phyloP scores from a whole-genome alignment of 2,113 vertebrate genomes.

The Casuarius casuarius region DNA sequence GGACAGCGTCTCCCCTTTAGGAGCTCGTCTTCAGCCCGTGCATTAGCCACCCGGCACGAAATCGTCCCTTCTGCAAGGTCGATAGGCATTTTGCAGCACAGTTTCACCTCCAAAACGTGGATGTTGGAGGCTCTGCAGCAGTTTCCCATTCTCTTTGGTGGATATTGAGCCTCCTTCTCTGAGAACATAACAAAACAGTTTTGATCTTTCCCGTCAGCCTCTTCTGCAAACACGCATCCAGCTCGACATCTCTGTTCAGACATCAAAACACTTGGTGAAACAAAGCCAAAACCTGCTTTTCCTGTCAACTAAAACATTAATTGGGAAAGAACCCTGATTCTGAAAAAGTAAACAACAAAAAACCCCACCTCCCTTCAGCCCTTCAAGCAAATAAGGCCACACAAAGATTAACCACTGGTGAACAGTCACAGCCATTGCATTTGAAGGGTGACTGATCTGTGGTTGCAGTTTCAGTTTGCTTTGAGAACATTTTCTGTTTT shows the following conservation, averaged over 20 bases:
- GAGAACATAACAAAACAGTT: slow-evolving; percentile 46
- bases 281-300: slow-evolving; percentile 67
- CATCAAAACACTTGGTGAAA: slow-evolving; percentile 62
- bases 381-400: background rate
- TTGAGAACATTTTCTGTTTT: background rate
- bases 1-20: background rate
- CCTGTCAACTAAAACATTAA: slow-evolving; percentile 66
- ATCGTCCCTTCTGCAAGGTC: background rate
- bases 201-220: slow-evolving; percentile 46
- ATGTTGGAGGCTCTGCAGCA: background rate
- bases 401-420: background rate
- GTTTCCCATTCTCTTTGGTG: background rate
- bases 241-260: slow-evolving; percentile 7
- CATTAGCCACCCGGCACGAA: background rate
- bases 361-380: background rate
- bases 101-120: background rate
- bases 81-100: background rate
- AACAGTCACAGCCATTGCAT: background rate
- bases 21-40: background rate
- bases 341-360: background rate
- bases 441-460: background rate
- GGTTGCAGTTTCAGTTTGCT: background rate
- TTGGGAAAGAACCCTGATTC: slow-evolving; percentile 36
- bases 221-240: slow-evolving; percentile 45
- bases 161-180: slow-evolving; percentile 3